Evolutionary conservation across 1,140 invertebrate species (phyloP).

Genomic region (Aphelenchoides fujianensis): DNA sequence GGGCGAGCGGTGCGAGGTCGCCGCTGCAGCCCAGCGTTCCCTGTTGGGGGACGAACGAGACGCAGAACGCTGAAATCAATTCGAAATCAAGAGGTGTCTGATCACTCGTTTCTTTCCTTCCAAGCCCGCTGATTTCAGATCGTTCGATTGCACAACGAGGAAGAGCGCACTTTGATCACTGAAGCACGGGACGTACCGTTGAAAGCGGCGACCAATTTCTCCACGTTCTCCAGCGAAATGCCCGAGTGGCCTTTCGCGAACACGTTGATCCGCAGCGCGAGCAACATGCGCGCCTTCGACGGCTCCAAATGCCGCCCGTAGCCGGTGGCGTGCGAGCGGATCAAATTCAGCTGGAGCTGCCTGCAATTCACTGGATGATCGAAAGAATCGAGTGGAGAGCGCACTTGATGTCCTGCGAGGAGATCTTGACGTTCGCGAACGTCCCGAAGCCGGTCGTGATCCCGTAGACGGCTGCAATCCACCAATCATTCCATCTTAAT

Average conservation of each 20-base stretch:
- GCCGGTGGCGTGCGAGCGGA: slow-evolving; percentile 72
- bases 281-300: slow-evolving; percentile 70
- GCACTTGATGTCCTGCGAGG: slow-evolving; percentile 69
- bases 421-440: slow-evolving; percentile 70
- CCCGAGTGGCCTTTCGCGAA: slow-evolving; percentile 74
- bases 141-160: too few species aligned
- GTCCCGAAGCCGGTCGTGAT: slow-evolving; percentile 77
- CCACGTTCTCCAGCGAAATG: slow-evolving; percentile 69
- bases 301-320: slow-evolving; percentile 71
- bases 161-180: too few species aligned
- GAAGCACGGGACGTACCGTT: too few species aligned
- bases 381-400: slow-evolving; percentile 46
- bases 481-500: not conserved
- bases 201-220: slow-evolving; percentile 71
- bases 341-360: slow-evolving; percentile 72
- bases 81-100: too few species aligned
- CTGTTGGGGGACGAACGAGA: slow-evolving; percentile 75
- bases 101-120: too few species aligned
- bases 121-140: too few species aligned
- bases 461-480: slow-evolving; percentile 68
- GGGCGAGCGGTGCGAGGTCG: slow-evolving; percentile 72
- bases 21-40: slow-evolving; percentile 75
- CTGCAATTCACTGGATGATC: slow-evolving; percentile 59
- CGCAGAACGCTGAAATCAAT: slow-evolving; percentile 68
- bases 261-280: slow-evolving; percentile 73